Evolutionary conservation across 2,888 invertebrate species (phyloP).

Genomic region (Griposia aprilina): DNA sequence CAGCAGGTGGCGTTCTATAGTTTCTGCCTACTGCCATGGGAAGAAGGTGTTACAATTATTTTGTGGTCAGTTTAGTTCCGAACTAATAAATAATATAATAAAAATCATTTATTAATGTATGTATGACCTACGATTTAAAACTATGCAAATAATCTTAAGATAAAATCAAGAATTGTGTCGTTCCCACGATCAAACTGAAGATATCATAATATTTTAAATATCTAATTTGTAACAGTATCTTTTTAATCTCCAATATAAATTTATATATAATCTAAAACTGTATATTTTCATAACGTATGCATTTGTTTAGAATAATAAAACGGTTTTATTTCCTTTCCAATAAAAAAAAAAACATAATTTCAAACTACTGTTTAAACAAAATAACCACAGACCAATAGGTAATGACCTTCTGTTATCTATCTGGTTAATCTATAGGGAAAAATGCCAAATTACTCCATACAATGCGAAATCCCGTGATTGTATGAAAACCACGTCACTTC

Average conservation of each 20-base stretch:
- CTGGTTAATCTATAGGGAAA: constrained; percentile 55
- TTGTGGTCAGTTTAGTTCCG: background rate
- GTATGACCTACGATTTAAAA: background rate
- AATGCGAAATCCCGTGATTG: constrained; percentile 49
- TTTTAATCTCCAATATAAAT: constrained; percentile 8
- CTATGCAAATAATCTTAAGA: constrained; percentile 15
- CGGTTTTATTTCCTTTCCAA: too few relatives aligned
- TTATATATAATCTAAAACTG: background rate
- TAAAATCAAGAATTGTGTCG: background rate
- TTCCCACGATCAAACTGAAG: constrained; percentile 27
- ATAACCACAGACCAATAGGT: constrained; percentile 16
- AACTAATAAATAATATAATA: background rate
- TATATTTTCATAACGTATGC: background rate
- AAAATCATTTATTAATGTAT: constrained; percentile 7
- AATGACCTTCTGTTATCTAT: constrained; percentile 23
- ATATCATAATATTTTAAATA: background rate
- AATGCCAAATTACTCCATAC: constrained; percentile 43
- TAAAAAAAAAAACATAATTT: background rate
- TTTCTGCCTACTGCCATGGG: background rate
- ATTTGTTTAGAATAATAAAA: background rate
- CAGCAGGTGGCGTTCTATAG: background rate
- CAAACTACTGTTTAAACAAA: constrained; percentile 11
- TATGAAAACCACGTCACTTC: constrained; percentile 34
- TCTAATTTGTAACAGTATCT: background rate
- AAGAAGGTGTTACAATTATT: background rate